Base-by-base conservation (phyloP, 1,140 invertebrate genomes). In the Scylla paramamosain region DNA sequence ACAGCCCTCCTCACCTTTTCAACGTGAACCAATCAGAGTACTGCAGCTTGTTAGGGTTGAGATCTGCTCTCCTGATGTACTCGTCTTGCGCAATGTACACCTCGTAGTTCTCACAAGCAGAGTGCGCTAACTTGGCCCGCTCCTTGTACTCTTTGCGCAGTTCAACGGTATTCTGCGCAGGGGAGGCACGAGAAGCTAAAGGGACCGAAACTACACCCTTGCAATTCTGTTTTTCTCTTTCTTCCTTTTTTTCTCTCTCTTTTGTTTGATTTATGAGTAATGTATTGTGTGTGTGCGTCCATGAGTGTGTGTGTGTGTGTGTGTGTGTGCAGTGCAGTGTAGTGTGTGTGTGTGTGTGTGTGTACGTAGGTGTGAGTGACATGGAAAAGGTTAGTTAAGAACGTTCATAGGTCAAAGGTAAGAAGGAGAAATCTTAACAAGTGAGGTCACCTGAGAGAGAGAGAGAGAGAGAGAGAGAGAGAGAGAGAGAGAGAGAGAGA, bases 21-120 rank as follows among this genome's bases (percentile, higher is more conserved):
- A 95, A 86, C 20, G 94, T 95, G n/a, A 95, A 95, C 94, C 94
- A 95, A 39, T 95, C 94, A 0, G 94, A 95, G 59, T 95, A 95
- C n/a, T 92, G 94, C 10, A 95, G 31, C n/a, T 88, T 88, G 45
- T 77, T 86, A 1, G 87, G 77, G 16, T 95, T 83, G 0, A 20
- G 45, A 32, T 88, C 86, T 0, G 52, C 25, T 12, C 59, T 20
- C 3, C 52, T n/a, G 3, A 95, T 89, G 90, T 95, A 95, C 48
- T 95, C 94, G 20, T 52, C 84, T 52, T 95, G 94, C 16, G 46
- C 32, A 84, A 95, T 93, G 84, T 95, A 95, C 0, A 95, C 91
- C n/a, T 95, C 94, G 86, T 95, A 95, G 0, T 39, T 31, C 20
- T 87, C 31, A 31, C 94, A 95, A n/a, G 92, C 84, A 0, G 84